Percentiles rank a stretch among this genome's conserved stretches.
Evolutionary conservation across 2,888 invertebrate species (phyloP).

Genomic region (Plusia festucae): DNA sequence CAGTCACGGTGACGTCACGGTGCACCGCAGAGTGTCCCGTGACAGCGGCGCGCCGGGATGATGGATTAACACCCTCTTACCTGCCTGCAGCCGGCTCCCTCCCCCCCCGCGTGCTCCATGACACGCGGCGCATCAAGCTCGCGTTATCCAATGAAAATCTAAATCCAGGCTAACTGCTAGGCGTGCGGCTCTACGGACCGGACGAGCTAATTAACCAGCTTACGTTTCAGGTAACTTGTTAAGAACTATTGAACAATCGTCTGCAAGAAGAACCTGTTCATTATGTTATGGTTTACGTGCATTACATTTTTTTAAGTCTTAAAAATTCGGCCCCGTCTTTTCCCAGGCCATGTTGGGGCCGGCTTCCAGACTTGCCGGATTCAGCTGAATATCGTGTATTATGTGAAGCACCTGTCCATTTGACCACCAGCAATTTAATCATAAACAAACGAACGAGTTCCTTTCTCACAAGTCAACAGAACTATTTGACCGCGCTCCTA

Average conservation of each 20-base stretch:
- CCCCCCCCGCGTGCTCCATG: not conserved
- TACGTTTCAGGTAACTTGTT: constrained; percentile 34
- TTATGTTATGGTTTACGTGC: too few relatives aligned
- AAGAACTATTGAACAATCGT: not conserved
- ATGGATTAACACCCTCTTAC: constrained; percentile 37
- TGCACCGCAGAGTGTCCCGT: constrained; percentile 14
- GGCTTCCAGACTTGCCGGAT: too few relatives aligned
- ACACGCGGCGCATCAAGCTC: constrained; percentile 12
- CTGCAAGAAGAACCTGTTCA: too few relatives aligned
- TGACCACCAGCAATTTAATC: constrained; percentile 45
- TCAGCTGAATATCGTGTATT: too few relatives aligned
- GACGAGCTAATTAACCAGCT: not conserved
- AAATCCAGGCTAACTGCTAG: constrained; percentile 9
- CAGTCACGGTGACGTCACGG: constrained; percentile 21
- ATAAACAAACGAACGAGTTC: constrained; percentile 48
- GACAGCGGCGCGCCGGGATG: constrained; percentile 28
- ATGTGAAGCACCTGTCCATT: too few relatives aligned
- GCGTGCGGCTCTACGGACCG: constrained; percentile 25
- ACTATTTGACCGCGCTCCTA: constrained; percentile 59
- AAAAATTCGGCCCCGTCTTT: too few relatives aligned
- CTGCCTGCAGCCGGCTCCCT: not conserved
- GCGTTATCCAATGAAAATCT: too few relatives aligned
- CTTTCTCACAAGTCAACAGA: constrained; percentile 62
- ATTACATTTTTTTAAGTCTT: too few relatives aligned
- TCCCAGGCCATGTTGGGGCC: too few relatives aligned